Percentiles rank a stretch among this genome's conserved stretches.
Evolutionary conservation across 2,113 vertebrate species (phyloP).

Genomic region (Laticauda colubrina): DNA sequence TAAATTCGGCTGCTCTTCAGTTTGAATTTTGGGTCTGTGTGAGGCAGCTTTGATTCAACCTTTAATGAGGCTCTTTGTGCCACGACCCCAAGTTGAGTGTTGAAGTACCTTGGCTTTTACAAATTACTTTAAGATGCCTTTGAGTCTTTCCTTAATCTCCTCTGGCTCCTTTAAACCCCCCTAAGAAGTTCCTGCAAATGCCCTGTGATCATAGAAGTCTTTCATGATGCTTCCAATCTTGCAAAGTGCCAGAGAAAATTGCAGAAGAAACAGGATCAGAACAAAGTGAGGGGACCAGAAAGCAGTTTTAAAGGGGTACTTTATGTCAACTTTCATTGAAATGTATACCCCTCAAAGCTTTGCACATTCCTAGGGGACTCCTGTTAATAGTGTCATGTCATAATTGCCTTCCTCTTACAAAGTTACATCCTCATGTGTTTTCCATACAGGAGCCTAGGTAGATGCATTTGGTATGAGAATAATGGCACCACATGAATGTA

Average conservation of each 20-base stretch:
- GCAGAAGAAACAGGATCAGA: background rate
- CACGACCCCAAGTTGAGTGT: background rate
- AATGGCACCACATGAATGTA: background rate
- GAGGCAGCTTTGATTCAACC: background rate
- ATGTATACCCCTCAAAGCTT: background rate
- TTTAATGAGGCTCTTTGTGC: background rate
- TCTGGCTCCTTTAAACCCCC: background rate
- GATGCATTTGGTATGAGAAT: background rate
- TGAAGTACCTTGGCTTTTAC: background rate
- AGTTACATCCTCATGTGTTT: background rate
- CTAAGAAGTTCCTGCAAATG: background rate
- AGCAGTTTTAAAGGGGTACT: background rate
- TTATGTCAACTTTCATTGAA: background rate
- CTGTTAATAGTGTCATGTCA: background rate
- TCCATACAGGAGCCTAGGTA: background rate
- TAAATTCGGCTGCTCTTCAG: background rate
- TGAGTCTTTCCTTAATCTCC: background rate
- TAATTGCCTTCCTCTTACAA: background rate
- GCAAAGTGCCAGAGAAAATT: background rate
- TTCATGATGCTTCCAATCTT: background rate
- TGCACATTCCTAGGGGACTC: background rate
- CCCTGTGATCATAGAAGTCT: background rate
- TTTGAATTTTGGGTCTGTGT: background rate
- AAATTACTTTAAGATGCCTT: background rate
- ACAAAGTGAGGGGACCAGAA: background rate